phyloP scores from a whole-genome alignment of 2,113 vertebrate genomes.

The Nannobrachium achirus region DNA sequence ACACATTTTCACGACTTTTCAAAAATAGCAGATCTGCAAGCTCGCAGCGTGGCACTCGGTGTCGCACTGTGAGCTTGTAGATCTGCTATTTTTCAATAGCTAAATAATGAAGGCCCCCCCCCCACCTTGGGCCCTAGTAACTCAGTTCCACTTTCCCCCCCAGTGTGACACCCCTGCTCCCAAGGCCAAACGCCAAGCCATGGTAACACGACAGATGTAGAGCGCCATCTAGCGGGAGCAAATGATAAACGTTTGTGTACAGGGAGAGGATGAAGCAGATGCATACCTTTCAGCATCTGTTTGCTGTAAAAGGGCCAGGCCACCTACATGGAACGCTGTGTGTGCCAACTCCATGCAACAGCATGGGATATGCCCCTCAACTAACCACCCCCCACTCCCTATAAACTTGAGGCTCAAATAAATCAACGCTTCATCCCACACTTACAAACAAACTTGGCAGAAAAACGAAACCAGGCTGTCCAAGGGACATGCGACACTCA shows the following conservation, averaged over 20 bases:
- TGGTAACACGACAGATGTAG: conserved; percentile 36
- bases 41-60: no score
- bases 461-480: conserved; percentile 14
- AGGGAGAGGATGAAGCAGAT: background rate
- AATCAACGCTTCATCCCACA: conserved; percentile 43
- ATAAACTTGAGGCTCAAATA: conserved; percentile 31
- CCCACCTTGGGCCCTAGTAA: no score
- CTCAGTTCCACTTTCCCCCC: no score
- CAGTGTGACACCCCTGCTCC: no score
- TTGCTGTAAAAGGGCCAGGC: conserved; percentile 54
- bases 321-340: conserved; percentile 47
- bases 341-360: conserved; percentile 27
- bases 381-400: background rate
- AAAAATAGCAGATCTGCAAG: no score
- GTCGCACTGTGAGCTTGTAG: no score
- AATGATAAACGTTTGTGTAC: background rate
- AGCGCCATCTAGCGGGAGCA: conserved; percentile 74
- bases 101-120: no score
- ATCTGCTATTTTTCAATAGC: no score
- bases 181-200: conserved; percentile 17
- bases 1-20: no score
- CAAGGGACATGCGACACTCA: background rate
- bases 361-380: conserved; percentile 36
- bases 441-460: conserved; percentile 44
- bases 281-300: conserved; percentile 50